phyloP scores from a whole-genome alignment of 2,113 vertebrate genomes.

The Nematolebias whitei region DNA sequence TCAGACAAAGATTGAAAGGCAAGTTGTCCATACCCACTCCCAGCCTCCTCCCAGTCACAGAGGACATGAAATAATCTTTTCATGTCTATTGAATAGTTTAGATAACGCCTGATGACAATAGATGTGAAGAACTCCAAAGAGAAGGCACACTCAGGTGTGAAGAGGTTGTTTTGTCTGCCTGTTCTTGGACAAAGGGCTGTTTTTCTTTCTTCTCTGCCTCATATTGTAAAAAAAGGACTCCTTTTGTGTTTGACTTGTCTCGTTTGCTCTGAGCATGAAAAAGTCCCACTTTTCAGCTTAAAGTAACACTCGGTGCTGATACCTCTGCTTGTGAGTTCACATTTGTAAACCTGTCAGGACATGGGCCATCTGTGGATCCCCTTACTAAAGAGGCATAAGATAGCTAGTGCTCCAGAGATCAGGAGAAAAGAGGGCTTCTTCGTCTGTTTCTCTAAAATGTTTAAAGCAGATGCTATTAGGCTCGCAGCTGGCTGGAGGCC shows the following conservation, averaged over 20 bases:
- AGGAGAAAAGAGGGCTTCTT: conserved; percentile 57
- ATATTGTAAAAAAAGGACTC: conserved; percentile 22
- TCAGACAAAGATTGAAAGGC: conserved; percentile 51
- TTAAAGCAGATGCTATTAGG: conserved; percentile 80
- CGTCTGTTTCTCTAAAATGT: conserved; percentile 46
- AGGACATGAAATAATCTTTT: conserved; percentile 57
- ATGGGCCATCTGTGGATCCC: conserved; percentile 63
- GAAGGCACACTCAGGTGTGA: conserved; percentile 58
- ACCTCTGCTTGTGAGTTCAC: conserved; percentile 54
- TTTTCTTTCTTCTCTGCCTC: conserved; percentile 36
- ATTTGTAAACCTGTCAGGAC: conserved; percentile 67
- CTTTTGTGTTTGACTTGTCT: conserved; percentile 44
- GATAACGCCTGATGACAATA: conserved; percentile 50
- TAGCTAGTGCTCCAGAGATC: conserved; percentile 66
- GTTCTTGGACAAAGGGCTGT: conserved; percentile 41
- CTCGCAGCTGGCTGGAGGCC: conserved; percentile 72
- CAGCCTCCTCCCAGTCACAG: conserved; percentile 28
- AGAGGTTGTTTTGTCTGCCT: conserved; percentile 74
- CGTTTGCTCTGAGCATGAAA: conserved; percentile 56
- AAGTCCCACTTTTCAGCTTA: conserved; percentile 30
- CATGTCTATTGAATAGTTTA: conserved; percentile 52
- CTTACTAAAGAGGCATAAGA: conserved; percentile 67
- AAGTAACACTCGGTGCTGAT: conserved; percentile 39
- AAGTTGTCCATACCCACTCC: conserved; percentile 11
- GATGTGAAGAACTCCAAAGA: conserved; percentile 25